These are phyloP conservation scores for Drymodes brunneopygia DNA, from an alignment of 2,113 vertebrate species.

Conservation along the genomic window DNA sequence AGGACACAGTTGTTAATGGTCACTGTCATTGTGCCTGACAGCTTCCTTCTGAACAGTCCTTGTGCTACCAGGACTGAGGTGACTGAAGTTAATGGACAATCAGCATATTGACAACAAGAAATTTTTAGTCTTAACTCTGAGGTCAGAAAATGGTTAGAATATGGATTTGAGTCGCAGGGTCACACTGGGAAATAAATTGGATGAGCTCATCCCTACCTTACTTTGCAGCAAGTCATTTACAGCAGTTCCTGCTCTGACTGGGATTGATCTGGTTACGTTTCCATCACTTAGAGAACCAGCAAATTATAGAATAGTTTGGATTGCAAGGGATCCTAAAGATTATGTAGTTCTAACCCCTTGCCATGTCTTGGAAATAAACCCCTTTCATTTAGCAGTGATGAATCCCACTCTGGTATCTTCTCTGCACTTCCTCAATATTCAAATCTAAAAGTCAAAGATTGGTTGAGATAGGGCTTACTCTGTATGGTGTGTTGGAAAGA, in stretches of 20 bases:
- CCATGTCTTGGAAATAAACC: not conserved
- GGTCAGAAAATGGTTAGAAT: not conserved
- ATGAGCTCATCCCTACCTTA: not conserved
- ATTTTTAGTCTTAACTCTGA: not conserved
- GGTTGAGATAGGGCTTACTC: not conserved
- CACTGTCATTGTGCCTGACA: not conserved
- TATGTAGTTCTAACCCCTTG: not conserved
- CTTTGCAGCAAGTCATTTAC: not conserved
- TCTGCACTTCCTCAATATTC: not conserved
- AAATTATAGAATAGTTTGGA: not conserved
- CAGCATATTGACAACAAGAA: not conserved
- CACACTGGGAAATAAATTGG: not conserved
- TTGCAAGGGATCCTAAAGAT: not conserved
- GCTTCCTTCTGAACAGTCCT: not conserved
- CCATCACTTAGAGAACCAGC: not conserved
- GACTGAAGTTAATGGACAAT: not conserved
- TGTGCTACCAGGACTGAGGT: not conserved
- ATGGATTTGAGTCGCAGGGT: not conserved
- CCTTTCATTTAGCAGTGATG: not conserved
- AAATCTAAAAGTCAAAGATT: not conserved
- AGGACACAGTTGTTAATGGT: not conserved
- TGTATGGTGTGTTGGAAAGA: not conserved
- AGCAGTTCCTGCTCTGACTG: accelerated
- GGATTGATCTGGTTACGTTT: not conserved
- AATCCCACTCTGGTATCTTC: not conserved